Base-by-base conservation (phyloP, 2,888 invertebrate genomes). In the Harpalus rufipes region DNA sequence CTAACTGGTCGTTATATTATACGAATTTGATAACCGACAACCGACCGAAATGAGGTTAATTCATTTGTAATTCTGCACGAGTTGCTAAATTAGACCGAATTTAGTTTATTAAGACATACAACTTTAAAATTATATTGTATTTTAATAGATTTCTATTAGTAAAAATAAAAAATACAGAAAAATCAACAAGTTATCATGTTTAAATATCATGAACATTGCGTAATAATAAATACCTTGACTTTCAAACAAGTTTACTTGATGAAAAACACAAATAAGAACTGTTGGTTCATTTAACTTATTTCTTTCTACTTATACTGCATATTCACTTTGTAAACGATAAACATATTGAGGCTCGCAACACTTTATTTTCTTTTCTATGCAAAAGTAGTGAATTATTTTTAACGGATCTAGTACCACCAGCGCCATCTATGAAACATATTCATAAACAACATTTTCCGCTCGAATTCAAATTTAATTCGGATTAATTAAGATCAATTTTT, bases 271-370 rank as follows among this genome's bases (percentile, higher is more conserved):
- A 44, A 18, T 74, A 14, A 41, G 10, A 16, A 68, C 7, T 74
- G 51, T 39, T 14, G 32, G 14, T 68, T 68, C 39, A 14, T n/a
- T 39, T 41, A 41, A 44, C 21, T 41, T 12, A 18, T 21, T 44
- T 44, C 44, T 18, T 18, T 18, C 41, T 63, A 80, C 14, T 80
- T 41, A 14, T 56, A n/a, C 63, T 80, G 63, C 44, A 39, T 41
- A 63, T 25, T 63, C 68, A 81, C 65, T 41, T 14, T 25, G 44
- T 32, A 63, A 81, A 74, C 59, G 59, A 83, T 81, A 63, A 72
- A 83, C 83, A 83, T 83, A 83, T 83, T 83, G 83, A 58, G 44
- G 59, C 25, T 59, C 21, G 59, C 74, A 83, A 59, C 83, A 76
- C 61, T 83, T 83, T 83, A 83, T 83, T 83, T 83, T 59, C 83